Evolutionary conservation across 2,797 vertebrate genomes (phyloP).

Genomic region (Poecilia velifera): DNA sequence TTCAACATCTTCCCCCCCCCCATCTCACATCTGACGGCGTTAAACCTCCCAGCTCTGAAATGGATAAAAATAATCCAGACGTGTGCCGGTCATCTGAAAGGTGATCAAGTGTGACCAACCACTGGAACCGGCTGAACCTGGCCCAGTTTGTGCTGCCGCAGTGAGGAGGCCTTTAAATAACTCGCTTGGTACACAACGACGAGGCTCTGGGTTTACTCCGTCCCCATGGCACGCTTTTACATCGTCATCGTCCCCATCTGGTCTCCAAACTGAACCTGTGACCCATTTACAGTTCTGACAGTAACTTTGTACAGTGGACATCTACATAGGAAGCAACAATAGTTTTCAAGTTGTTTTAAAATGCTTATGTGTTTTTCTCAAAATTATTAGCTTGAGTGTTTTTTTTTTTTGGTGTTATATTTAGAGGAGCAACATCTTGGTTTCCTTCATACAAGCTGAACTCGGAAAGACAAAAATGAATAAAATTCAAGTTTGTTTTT

Average conservation of each 20-base stretch:
- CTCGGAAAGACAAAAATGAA: background rate
- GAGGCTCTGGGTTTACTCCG: conserved; percentile 32
- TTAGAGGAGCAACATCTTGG: conserved; percentile 38
- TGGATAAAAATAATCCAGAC: conserved; percentile 5
- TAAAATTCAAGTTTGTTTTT: background rate
- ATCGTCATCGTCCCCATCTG: conserved; percentile 49
- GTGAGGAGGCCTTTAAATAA: conserved; percentile 72
- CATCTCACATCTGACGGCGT: background rate
- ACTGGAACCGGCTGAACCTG: conserved; percentile 45
- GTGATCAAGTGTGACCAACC: conserved; percentile 35
- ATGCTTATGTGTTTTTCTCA: background rate
- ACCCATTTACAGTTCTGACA: conserved; percentile 64
- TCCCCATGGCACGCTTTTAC: conserved; percentile 52
- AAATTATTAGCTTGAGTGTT: conserved; percentile 19
- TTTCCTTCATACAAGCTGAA: background rate
- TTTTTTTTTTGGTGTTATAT: conserved; percentile 26
- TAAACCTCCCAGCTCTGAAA: conserved; percentile 27
- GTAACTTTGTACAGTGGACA: conserved; percentile 27
- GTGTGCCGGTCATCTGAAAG: conserved; percentile 31
- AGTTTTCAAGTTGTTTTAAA: background rate
- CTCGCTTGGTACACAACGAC: conserved; percentile 43
- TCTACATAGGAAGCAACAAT: background rate
- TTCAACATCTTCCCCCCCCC: background rate
- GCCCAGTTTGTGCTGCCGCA: conserved; percentile 68
- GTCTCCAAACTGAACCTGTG: conserved; percentile 53